These are phyloP conservation scores for Lagocephalus sceleratus DNA, from an alignment of 2,797 vertebrate species.

Conservation along the genomic window DNA sequence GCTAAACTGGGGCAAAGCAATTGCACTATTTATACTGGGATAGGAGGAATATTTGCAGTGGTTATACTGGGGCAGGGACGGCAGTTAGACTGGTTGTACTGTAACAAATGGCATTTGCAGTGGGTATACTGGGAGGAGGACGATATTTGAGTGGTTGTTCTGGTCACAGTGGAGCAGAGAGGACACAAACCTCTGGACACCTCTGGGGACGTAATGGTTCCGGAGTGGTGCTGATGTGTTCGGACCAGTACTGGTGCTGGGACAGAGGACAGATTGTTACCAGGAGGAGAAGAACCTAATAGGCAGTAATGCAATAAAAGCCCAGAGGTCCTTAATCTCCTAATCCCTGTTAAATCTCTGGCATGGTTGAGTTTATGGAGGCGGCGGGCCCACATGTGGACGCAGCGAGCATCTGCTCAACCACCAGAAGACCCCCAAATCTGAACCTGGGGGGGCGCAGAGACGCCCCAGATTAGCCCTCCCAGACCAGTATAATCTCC, in stretches of 20 bases:
- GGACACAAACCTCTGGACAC: no score
- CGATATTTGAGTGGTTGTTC: no score
- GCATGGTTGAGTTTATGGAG: constrained; percentile 59
- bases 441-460: constrained; percentile 42
- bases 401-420: constrained; percentile 65
- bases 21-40: no score
- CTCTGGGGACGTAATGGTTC: no score
- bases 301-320: constrained; percentile 66
- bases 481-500: constrained; percentile 56
- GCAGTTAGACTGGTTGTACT: no score
- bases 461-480: constrained; percentile 63
- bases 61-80: no score
- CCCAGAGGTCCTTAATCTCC: constrained; percentile 71
- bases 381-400: constrained; percentile 59
- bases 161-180: no score
- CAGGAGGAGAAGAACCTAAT: constrained; percentile 52
- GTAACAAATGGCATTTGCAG: no score
- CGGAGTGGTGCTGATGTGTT: no score
- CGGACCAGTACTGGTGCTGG: background rate
- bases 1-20: no score
- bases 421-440: constrained; percentile 37
- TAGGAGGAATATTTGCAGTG: no score
- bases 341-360: constrained; percentile 70
- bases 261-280: constrained; percentile 39
- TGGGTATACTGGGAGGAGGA: no score